Base-by-base conservation (phyloP, 2,797 vertebrate species). In the Pseudochromis fuscus region DNA sequence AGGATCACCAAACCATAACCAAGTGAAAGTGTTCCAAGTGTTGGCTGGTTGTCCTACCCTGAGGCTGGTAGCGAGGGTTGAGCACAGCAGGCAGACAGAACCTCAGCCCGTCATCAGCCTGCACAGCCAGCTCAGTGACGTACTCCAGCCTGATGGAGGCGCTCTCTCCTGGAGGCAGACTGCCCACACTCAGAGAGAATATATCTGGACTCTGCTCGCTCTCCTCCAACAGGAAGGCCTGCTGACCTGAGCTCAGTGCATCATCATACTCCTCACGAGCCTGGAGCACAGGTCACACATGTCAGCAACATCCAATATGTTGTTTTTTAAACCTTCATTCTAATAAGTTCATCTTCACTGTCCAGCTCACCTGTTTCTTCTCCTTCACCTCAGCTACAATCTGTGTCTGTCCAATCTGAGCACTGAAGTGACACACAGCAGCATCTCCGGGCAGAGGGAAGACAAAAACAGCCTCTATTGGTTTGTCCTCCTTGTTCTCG, bases 401-500 rank as follows among this genome's bases (percentile, higher is more conserved):
- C 80, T 83, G 90, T 16, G 86, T 92, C 56, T 94, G 91, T 69
- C 94, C 94, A 4, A 96, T 86, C 57, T 82, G 72, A 25, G 95
- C 95, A 38, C 95, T 94, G 61, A 96, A 96, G 75, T 94, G 94
- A 79, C 94, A 95, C 50, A 96, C 90, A 6, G 95, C 94, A 48
- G 95, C 94, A 23, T 95, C 94, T 61, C 91, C 92, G 44, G 95
- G 94, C 91, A 95, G 78, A 62, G 95, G 95, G 72, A 96, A 96
- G 31, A 96, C 89, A 60, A 96, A 96, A 42, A 94, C 55, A 0
- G 91, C 91, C 87, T 96, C 95, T 33, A 96, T 16, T 0, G 94
- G 86, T 48, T 83, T 77, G 30, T 91, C 79, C 77, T 95, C 94
- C 60, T 92, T 84, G 65, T 96, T 96, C 75, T 95, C 78, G 21